Conservation (phyloP, 2,113 vertebrate genomes). For the Shinisaurus crocodilurus region DNA sequence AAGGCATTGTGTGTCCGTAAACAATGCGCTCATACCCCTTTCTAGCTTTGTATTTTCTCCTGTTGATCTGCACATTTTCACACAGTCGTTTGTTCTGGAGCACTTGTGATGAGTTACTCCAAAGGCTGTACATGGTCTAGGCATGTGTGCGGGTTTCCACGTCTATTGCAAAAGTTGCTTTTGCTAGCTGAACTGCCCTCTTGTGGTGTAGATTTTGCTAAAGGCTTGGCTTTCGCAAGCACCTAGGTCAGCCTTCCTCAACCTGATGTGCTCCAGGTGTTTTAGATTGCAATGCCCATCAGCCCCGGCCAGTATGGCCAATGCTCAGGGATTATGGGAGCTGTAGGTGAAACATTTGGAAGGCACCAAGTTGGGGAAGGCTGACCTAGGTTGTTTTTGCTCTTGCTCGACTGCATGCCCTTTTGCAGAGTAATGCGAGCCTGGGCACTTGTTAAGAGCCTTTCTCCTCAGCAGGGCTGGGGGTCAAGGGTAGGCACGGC, state of each 20-base stretch:
- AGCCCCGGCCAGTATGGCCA: too few species aligned
- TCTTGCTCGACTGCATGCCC: too few species aligned
- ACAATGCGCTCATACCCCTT: neutral
- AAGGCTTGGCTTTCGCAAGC: neutral
- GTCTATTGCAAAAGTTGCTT: slow-evolving; percentile 11
- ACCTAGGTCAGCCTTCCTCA: neutral
- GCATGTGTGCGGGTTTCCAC: neutral
- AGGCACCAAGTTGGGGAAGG: too few species aligned
- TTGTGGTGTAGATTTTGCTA: neutral
- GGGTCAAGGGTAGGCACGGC: too few species aligned
- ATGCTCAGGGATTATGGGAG: too few species aligned
- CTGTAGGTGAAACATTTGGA: too few species aligned
- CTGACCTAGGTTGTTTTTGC: neutral
- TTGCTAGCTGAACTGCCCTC: neutral
- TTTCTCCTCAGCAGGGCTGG: neutral
- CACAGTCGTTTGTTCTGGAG: neutral
- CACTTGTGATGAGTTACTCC: neutral
- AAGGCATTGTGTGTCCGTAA: neutral
- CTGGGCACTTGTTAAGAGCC: neutral
- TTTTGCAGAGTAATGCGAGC: neutral
- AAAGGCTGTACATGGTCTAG: neutral
- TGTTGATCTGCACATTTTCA: neutral
- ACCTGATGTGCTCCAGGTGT: too few species aligned
- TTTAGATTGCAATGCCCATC: too few species aligned
- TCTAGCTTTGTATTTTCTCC: neutral